A percentile compares a stretch with the other conserved stretches of the same genome.
These are phyloP conservation scores for Xestia xanthographa DNA, from an alignment of 2,888 invertebrate species.

Conservation along the genomic window DNA sequence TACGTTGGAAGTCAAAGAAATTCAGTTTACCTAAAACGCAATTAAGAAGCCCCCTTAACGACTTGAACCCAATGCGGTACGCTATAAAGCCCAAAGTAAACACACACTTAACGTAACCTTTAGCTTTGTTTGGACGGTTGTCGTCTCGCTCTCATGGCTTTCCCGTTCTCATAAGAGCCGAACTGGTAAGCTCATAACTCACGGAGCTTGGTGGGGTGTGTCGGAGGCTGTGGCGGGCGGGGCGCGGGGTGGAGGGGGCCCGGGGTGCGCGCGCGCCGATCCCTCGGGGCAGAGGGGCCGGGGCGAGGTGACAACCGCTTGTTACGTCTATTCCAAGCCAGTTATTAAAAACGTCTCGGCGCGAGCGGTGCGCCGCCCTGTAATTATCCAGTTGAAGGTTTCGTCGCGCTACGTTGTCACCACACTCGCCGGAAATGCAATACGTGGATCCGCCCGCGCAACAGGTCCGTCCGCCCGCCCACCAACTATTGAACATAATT, in stretches of 20 bases:
- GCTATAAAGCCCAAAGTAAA: constrained; percentile 66
- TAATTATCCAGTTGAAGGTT: constrained; percentile 89
- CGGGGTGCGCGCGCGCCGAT: constrained; percentile 80
- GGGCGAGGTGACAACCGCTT: constrained; percentile 90
- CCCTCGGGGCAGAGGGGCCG: constrained; percentile 79
- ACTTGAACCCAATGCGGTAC: constrained; percentile 47
- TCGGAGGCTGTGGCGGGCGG: constrained; percentile 83
- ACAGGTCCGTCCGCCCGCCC: constrained; percentile 89
- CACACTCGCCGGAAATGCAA: constrained; percentile 88
- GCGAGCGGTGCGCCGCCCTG: constrained; percentile 90
- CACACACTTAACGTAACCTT: constrained; percentile 77
- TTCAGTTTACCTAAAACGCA: constrained; percentile 19
- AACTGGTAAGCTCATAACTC: constrained; percentile 85
- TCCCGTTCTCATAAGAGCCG: constrained; percentile 75
- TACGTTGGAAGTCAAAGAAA: constrained; percentile 1
- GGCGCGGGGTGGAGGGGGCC: constrained; percentile 69
- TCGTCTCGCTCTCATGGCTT: constrained; percentile 75
- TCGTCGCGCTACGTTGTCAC: constrained; percentile 86
- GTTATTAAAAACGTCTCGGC: constrained; percentile 91
- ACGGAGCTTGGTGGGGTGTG: constrained; percentile 80
- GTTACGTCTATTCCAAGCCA: constrained; percentile 90
- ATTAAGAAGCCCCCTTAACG: constrained; percentile 19
- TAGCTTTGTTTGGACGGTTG: constrained; percentile 70
- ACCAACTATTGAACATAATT: constrained; percentile 74
- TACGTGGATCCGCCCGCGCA: constrained; percentile 89